Evolutionary conservation across 1,140 invertebrate species (phyloP), one percentile per base, ranked within the genome.

Genomic region (Wasmannia auropunctata): DNA sequence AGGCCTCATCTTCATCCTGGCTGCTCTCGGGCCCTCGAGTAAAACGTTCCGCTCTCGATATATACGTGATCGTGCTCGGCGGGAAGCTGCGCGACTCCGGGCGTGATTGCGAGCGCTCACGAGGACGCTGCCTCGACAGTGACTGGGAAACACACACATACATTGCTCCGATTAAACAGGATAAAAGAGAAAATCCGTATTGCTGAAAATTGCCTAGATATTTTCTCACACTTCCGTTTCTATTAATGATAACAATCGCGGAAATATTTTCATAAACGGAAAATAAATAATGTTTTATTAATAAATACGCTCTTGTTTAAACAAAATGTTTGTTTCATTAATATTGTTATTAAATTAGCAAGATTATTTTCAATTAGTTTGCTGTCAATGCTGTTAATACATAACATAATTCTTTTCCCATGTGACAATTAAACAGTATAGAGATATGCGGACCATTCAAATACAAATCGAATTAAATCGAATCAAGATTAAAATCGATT

Each of bases 61-160:
- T 22, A n/a, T 90, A 91, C 8, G 79, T 56, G 7, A 94, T 90
- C 34, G 92, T 92, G 58, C 93, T 95, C 25, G 94, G 94, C 51
- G 94, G 94, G 67, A 95, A 95, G 70, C 95, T 95, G 25, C 95
- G 91, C 4, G 94, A 95, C 63, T 94, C 92, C 2, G 92, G 88
- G 40, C 84, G 88, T n/a, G 91, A 90, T 46, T 92, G 89, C 28
- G 91, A 91, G 87, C 90, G 91, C 31, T 93, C 94, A 72, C 92
- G 92, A 56, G 92, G 92, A 70, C 93, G 92, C 75, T 92, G 92
- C 69, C 93, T 87, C 49, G 91, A 92, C 86, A 95, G 76, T 0
- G 93, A 93, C 94, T 95, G 87, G 8, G 6, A 74, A n/a, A n/a
- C n/a, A n/a, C n/a, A n/a, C n/a, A 46, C 11, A 28, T 7, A 69